A percentile compares a stretch with the other conserved stretches of the same genome.
These are phyloP conservation scores for Brachionus rotundiformis DNA, from an alignment of 1,140 invertebrate genomes.

Conservation along the genomic window DNA sequence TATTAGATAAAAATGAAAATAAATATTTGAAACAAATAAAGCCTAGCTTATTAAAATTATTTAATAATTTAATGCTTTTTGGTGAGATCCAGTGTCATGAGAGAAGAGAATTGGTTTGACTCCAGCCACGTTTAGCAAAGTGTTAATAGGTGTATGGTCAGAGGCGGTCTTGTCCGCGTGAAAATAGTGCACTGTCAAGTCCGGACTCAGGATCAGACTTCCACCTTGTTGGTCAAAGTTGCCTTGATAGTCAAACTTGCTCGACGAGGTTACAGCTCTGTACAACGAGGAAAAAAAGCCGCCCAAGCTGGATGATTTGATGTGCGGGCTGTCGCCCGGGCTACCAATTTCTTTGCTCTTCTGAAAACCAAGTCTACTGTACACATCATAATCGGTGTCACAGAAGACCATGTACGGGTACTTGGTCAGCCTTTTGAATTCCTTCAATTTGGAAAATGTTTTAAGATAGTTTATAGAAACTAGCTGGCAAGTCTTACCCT, in stretches of 20 bases:
- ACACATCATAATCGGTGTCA: conserved; percentile 44
- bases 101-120: background rate
- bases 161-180: background rate
- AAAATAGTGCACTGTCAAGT: background rate
- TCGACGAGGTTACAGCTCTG: conserved; percentile 2
- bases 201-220: conserved; percentile 27
- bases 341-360: background rate
- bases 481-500: background rate
- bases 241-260: conserved; percentile 45
- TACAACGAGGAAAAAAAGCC: conserved; percentile 32
- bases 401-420: conserved; percentile 48
- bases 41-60: too few relatives aligned
- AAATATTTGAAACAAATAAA: too few relatives aligned
- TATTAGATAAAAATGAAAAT: background rate
- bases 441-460: background rate
- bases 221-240: conserved; percentile 47
- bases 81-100: background rate
- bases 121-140: background rate
- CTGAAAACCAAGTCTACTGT: conserved; percentile 14
- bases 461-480: background rate
- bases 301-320: background rate
- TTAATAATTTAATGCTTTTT: background rate
- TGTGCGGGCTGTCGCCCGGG: background rate
- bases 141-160: conserved; percentile 42
- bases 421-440: conserved; percentile 14